These are phyloP conservation scores for Agrotis puta DNA, from an alignment of 2,888 invertebrate genomes.

Conservation along the genomic window DNA sequence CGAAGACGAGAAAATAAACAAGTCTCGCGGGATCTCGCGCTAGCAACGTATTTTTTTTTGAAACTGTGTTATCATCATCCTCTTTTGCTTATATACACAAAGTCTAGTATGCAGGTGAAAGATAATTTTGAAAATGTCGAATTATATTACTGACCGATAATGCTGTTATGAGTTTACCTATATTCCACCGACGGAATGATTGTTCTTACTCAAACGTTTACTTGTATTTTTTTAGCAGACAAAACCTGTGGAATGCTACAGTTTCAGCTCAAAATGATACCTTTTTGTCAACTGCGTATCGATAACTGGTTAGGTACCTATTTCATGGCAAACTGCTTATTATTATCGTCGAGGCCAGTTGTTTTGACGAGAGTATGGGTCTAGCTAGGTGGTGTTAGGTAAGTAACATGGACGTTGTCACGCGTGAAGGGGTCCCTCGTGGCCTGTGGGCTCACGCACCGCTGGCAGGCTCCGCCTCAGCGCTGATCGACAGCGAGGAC, in stretches of 20 bases:
- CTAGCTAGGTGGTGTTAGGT: conserved; percentile 44
- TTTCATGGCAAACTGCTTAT: conserved; percentile 55
- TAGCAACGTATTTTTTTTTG: conserved; percentile 65
- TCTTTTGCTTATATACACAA: conserved; percentile 8
- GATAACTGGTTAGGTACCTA: conserved; percentile 42
- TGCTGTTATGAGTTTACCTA: not conserved
- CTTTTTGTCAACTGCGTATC: conserved; percentile 22
- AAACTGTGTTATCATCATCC: conserved; percentile 12
- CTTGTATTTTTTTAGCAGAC: not conserved
- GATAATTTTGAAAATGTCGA: conserved; percentile 11
- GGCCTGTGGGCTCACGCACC: conserved; percentile 82
- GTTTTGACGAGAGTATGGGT: conserved; percentile 41
- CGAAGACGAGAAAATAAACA: conserved; percentile 81
- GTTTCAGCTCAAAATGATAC: not conserved
- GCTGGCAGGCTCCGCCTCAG: conserved; percentile 74
- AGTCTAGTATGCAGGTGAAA: conserved; percentile 20
- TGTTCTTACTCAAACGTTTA: not conserved
- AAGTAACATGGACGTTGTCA: conserved; percentile 72
- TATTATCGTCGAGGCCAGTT: conserved; percentile 39
- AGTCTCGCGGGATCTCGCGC: conserved; percentile 66
- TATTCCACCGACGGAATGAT: conserved; percentile 3
- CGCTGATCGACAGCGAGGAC: conserved; percentile 71
- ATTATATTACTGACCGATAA: not conserved
- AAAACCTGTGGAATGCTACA: not conserved
- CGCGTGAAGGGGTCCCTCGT: conserved; percentile 76